A percentile compares a stretch with the other conserved stretches of the same genome.
Conservation (phyloP, 2,888 invertebrate genomes). For the Podotricha telesiphe region DNA sequence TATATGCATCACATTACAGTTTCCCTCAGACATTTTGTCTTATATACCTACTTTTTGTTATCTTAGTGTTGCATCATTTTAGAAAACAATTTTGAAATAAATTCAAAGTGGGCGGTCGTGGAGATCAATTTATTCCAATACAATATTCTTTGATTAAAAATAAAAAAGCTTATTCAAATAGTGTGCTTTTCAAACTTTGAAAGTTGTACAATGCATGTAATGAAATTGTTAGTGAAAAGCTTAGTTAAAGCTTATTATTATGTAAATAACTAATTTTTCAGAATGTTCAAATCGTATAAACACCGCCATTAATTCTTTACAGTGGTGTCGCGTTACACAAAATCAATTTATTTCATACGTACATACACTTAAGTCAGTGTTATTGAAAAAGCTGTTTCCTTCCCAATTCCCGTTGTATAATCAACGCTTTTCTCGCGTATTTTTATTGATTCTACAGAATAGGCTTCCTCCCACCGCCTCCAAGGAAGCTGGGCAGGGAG, state of each 20-base stretch:
- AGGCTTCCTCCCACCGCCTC: conserved; percentile 62
- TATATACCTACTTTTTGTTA: conserved; percentile 19
- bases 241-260: background rate
- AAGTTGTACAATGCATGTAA: background rate
- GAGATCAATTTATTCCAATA: conserved; percentile 30
- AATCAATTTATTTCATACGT: conserved; percentile 42
- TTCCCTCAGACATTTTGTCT: conserved; percentile 28
- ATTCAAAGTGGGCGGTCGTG: conserved; percentile 37
- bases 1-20: conserved; percentile 53
- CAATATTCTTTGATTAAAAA: conserved; percentile 26
- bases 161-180: conserved; percentile 7
- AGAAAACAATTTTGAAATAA: conserved; percentile 41
- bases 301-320: conserved; percentile 25
- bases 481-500: conserved; percentile 76
- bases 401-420: conserved; percentile 78
- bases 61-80: conserved; percentile 37
- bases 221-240: background rate
- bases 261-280: conserved; percentile 14
- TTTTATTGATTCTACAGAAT: conserved; percentile 79
- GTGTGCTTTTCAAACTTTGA: background rate
- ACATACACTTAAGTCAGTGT: conserved; percentile 57
- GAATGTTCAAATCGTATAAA: conserved; percentile 12
- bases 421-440: conserved; percentile 83
- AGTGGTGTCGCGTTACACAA: conserved; percentile 32
- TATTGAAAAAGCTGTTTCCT: conserved; percentile 73